These are phyloP conservation scores for Parauchenoglanis punctatus DNA, from an alignment of 2,797 vertebrate genomes.

Conservation along the genomic window DNA sequence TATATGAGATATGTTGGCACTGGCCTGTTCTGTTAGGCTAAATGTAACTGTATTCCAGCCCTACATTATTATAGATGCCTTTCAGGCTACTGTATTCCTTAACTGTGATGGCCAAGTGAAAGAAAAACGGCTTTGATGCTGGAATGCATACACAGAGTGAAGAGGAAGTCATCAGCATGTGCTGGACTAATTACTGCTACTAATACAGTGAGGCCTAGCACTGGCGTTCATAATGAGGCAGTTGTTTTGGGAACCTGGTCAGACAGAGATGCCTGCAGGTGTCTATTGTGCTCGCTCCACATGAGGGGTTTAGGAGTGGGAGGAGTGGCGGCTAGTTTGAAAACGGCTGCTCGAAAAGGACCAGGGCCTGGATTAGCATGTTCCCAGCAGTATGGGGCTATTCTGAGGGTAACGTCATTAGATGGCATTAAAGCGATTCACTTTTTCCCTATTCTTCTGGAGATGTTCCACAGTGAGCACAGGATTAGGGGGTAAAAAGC, in stretches of 20 bases:
- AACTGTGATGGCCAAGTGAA: constrained; percentile 35
- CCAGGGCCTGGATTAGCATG: constrained; percentile 76
- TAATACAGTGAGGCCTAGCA: constrained; percentile 64
- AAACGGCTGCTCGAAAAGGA: constrained; percentile 68
- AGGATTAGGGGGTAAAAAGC: constrained; percentile 66
- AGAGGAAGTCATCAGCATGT: constrained; percentile 74
- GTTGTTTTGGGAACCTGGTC: constrained; percentile 67
- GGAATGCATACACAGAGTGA: constrained; percentile 48
- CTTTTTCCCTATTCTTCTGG: constrained; percentile 64
- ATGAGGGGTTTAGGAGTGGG: constrained; percentile 63
- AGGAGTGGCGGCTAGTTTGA: constrained; percentile 63
- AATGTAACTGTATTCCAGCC: constrained; percentile 29
- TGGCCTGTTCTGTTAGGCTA: constrained; percentile 7
- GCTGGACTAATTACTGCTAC: constrained; percentile 72
- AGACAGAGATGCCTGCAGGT: constrained; percentile 64
- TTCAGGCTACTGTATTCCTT: constrained; percentile 40
- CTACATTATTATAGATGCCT: constrained; percentile 6
- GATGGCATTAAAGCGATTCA: constrained; percentile 71
- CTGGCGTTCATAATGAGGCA: constrained; percentile 68
- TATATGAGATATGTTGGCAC: neutral
- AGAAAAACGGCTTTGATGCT: constrained; percentile 45
- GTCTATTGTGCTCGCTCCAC: constrained; percentile 70
- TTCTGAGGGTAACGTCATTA: constrained; percentile 78
- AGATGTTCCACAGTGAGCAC: constrained; percentile 59
- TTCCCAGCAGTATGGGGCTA: constrained; percentile 83